These are phyloP conservation scores for Drosophila formosana DNA, from an alignment of 2,888 invertebrate species.

Conservation along the genomic window DNA sequence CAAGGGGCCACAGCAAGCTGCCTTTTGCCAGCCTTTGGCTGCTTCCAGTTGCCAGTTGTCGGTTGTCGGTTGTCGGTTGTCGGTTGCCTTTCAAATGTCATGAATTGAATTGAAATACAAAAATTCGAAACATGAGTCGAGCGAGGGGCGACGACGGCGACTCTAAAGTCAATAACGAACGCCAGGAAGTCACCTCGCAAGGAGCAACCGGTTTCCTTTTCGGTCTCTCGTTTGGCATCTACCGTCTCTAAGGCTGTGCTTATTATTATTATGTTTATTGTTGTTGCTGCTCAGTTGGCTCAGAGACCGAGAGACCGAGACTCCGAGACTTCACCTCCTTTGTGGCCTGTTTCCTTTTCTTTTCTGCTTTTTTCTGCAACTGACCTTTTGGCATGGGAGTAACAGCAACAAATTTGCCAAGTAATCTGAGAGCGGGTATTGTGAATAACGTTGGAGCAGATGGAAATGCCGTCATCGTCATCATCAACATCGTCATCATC, in stretches of 20 bases:
- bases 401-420: constrained; percentile 53
- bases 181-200: constrained; percentile 61
- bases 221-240: constrained; percentile 7
- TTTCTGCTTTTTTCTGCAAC: constrained; percentile 19
- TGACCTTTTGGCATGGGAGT: constrained; percentile 71
- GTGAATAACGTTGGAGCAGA: constrained; percentile 45
- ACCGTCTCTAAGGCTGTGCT: constrained; percentile 33
- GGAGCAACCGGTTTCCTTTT: constrained; percentile 64
- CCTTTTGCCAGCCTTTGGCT: constrained; percentile 8
- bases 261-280: constrained; percentile 61
- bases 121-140: constrained; percentile 39
- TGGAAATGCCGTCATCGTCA: constrained; percentile 53
- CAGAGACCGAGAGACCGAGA: constrained; percentile 23
- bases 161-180: constrained; percentile 64
- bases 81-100: constrained; percentile 44
- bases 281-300: constrained; percentile 36
- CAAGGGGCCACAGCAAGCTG: constrained; percentile 23
- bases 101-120: constrained; percentile 54
- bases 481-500: constrained; percentile 19
- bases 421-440: constrained; percentile 45
- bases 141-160: constrained; percentile 1
- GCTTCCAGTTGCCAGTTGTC: constrained; percentile 10
- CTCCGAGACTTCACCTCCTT: constrained; percentile 30
- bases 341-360: constrained; percentile 37
- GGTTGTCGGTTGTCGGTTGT: background rate